Conservation (phyloP, 2,797 vertebrate species). For the Mormyrops boulengeri region DNA sequence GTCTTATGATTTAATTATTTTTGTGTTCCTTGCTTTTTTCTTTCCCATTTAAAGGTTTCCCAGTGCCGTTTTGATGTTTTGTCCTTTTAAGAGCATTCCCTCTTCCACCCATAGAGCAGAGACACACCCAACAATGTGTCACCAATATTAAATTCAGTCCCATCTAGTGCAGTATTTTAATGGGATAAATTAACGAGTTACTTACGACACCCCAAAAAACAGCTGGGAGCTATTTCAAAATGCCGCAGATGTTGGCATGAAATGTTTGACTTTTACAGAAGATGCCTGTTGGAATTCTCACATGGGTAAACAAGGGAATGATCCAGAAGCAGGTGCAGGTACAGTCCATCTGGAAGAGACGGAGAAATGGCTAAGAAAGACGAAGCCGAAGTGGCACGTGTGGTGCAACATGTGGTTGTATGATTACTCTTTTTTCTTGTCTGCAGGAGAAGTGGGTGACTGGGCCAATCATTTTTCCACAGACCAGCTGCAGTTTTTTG, state of each 20-base stretch:
- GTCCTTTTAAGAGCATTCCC: neutral
- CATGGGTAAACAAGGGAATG: neutral
- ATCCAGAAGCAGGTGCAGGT: neutral
- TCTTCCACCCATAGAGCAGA: neutral
- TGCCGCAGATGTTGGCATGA: neutral
- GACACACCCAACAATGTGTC: neutral
- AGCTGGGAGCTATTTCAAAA: neutral
- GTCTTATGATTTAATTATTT: neutral
- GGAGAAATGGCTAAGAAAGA: too few relatives aligned
- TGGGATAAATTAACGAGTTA: neutral
- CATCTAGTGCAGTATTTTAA: neutral
- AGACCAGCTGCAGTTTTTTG: slow-evolving; percentile 63
- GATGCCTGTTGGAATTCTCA: neutral
- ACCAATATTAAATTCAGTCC: neutral
- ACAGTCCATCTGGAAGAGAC: neutral
- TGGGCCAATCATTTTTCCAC: slow-evolving; percentile 71
- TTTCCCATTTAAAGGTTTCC: neutral
- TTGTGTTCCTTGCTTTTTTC: neutral
- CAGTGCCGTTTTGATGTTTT: neutral
- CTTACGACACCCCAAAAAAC: neutral
- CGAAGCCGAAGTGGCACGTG: neutral
- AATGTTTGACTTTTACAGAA: neutral
- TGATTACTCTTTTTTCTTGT: slow-evolving; percentile 11
- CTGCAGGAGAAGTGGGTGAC: slow-evolving; percentile 68
- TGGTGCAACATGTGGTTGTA: neutral